Base-by-base conservation (phyloP, 1,140 invertebrate species). In the Stegodyphus dumicola region DNA sequence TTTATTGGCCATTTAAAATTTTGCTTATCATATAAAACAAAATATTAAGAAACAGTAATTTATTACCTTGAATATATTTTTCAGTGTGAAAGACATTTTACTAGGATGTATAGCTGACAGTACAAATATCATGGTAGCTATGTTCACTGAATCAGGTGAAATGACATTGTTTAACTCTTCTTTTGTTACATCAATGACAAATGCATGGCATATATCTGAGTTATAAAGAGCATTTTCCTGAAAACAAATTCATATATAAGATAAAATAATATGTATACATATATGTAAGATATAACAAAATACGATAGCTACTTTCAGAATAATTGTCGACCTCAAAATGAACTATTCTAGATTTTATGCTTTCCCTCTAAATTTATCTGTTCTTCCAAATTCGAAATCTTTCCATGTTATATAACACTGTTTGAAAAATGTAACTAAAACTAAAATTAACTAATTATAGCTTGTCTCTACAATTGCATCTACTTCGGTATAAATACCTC, bases 51-150 rank as follows among this genome's bases (percentile, higher is more conserved):
- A 64, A 64, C 10, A 13, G 7, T 13, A 69, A 84, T n/a, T 87
- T 80, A 65, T 88, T 88, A 92, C 92, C 88, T 92, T 90, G 87
- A 91, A 93, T 5, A 97, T 90, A 91, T 95, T 97, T 70, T 90
- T 88, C 0, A 97, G 90, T 10, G 94, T 95, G 60, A 90, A 81
- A 54, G 88, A 78, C 92, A 97, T 97, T 90, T 97, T 96, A 18
- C 93, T 90, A 64, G 95, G 95, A 90, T 95, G 93, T 87, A 96
- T 94, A 2, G 95, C 93, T 0, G 95, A 96, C 15, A 96, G 88
- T 15, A 96, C 95, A 92, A 96, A 96, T 79, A 96, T 93, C 74
- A 96, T 89, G 10, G 94, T 94, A 7, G 92, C 92, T 54, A 95
- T 89, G 90, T 95, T 92, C 2, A 98, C 91, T 52, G 91, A 91